These are phyloP conservation scores for Dendroctonus valens DNA, from an alignment of 1,140 invertebrate species.

Conservation along the genomic window DNA sequence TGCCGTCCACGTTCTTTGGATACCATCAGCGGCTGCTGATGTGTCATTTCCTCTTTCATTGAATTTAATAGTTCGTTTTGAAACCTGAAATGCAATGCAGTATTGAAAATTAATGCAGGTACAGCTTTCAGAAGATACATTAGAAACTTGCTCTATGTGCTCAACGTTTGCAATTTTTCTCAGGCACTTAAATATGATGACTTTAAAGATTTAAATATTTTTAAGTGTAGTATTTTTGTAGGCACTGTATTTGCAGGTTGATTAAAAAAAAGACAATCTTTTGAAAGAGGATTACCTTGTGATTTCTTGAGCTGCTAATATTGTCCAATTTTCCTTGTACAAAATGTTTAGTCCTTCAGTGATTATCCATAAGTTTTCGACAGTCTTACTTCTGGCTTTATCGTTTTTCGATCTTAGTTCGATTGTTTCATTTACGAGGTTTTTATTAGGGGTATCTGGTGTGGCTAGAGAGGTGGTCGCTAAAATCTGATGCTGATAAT, in stretches of 20 bases:
- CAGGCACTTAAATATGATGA: no score
- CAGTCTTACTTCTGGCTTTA: conserved; percentile 70
- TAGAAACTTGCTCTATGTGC: no score
- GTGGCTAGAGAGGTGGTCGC: conserved; percentile 44
- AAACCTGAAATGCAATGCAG: conserved; percentile 54
- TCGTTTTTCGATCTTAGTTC: conserved; percentile 52
- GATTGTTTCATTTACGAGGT: conserved; percentile 40
- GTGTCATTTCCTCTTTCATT: conserved; percentile 72
- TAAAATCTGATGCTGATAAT: conserved; percentile 42
- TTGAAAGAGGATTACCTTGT: conserved; percentile 52
- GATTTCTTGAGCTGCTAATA: conserved; percentile 81
- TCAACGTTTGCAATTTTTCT: no score
- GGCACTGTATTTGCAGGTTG: no score
- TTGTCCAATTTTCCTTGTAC: conserved; percentile 93
- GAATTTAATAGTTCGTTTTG: conserved; percentile 81
- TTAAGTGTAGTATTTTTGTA: no score
- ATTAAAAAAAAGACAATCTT: conserved; percentile 7
- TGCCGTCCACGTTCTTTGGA: conserved; percentile 52
- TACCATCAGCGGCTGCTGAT: conserved; percentile 51
- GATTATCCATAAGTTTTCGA: conserved; percentile 92
- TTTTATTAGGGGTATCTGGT: conserved; percentile 26
- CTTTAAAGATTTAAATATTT: no score
- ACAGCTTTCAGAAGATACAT: no score
- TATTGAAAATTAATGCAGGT: neutral
- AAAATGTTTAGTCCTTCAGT: conserved; percentile 91